Evolutionary conservation across 2,113 vertebrate species (phyloP).

Genomic region (Megaleporinus macrocephalus): DNA sequence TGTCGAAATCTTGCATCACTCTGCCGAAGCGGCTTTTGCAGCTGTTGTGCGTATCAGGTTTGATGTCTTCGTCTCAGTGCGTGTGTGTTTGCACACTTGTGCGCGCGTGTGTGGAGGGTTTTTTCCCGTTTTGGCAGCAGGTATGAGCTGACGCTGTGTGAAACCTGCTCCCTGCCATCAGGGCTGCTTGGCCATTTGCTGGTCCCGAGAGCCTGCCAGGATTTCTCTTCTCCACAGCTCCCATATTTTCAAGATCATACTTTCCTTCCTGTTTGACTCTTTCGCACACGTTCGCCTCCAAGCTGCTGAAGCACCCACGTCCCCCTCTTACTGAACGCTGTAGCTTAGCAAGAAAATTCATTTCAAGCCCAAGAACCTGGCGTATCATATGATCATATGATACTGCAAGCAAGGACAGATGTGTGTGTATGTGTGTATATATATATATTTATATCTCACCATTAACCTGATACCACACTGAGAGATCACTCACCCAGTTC

Average conservation of each 20-base stretch:
- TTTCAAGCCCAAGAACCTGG: too few relatives aligned
- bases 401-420: too few relatives aligned
- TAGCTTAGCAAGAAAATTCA: too few relatives aligned
- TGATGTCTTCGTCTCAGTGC: conserved; percentile 28
- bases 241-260: conserved; percentile 13
- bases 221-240: conserved; percentile 11
- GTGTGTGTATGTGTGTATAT: too few relatives aligned
- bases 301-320: neutral
- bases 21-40: conserved; percentile 42
- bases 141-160: conserved; percentile 28
- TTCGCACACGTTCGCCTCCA: neutral
- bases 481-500: too few relatives aligned
- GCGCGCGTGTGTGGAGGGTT: conserved; percentile 10
- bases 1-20: conserved; percentile 44
- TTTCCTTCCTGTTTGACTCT: conserved; percentile 34
- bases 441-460: too few relatives aligned
- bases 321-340: neutral
- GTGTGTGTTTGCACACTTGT: conserved; percentile 8
- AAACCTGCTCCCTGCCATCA: conserved; percentile 21
- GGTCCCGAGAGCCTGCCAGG: neutral
- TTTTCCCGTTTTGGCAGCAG: conserved; percentile 16
- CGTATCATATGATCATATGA: too few relatives aligned
- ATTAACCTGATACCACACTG: too few relatives aligned
- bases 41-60: conserved; percentile 54
- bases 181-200: conserved; percentile 32